phyloP scores from a whole-genome alignment of 2,888 invertebrate genomes.

The Sussaba pulchella region DNA sequence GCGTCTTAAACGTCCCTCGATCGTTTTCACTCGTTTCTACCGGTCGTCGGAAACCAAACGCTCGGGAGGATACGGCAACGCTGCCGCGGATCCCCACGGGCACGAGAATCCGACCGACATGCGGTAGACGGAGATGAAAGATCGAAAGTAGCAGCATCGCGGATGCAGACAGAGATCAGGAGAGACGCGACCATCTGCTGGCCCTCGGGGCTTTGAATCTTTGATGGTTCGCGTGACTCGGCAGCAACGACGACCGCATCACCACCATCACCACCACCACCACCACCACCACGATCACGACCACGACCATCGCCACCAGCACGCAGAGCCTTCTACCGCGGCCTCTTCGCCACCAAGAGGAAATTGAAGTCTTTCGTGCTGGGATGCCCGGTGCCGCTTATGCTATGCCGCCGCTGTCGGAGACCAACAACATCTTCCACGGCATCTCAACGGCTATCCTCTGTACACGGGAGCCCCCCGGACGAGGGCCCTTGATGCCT shows the following conservation, averaged over 20 bases:
- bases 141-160: conserved; percentile 61
- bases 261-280: conserved; percentile 48
- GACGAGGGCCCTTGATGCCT: conserved; percentile 42
- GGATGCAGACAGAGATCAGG: conserved; percentile 60
- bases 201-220: conserved; percentile 82
- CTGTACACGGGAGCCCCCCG: conserved; percentile 19
- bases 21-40: conserved; percentile 17
- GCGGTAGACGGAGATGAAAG: conserved; percentile 67
- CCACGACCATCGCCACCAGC: conserved; percentile 57
- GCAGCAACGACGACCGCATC: conserved; percentile 72
- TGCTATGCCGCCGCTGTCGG: conserved; percentile 29
- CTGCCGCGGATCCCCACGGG: conserved; percentile 58
- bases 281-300: conserved; percentile 46
- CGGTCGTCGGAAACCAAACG: conserved; percentile 35
- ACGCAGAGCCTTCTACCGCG: conserved; percentile 47
- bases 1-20: conserved; percentile 8
- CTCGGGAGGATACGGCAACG: conserved; percentile 38
- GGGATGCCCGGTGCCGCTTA: conserved; percentile 52
- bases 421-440: conserved; percentile 42
- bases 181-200: conserved; percentile 81
- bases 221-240: conserved; percentile 84
- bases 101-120: conserved; percentile 42
- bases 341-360: conserved; percentile 69
- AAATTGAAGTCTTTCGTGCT: conserved; percentile 74
- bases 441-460: conserved; percentile 21